Evolutionary conservation across 2,888 invertebrate species (phyloP), one percentile per base, ranked within the genome.

Genomic region (Himalopsyche kuldschensis): DNA sequence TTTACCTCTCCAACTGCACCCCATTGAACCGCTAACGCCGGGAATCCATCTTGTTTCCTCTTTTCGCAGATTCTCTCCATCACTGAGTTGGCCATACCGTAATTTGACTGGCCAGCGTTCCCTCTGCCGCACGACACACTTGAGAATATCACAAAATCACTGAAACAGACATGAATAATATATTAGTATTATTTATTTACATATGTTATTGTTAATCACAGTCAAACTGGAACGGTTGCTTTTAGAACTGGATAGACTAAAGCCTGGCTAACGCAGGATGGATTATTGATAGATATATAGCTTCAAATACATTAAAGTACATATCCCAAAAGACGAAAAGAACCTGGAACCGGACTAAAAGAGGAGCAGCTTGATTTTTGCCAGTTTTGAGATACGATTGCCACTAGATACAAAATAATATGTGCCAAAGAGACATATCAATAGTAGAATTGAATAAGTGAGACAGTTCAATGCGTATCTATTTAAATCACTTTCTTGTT

Each of bases 61-160:
- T 92, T 90, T 89, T 97, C 97, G 88, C 96, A 96, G 87, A 98
- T 94, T 86, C 97, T 93, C 89, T 98, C 97, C 97, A 97, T 97
- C 4, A 95, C 93, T 0, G 97, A 97, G 91, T 98, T 98, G 75
- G 97, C 95, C 92, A 96, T 95, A 32, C 97, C 98, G 89, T 98
- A 98, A 90, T 97, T 97, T 27, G 96, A 94, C 91, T 98, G 98
- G 0, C 97, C 97, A 5, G 95, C 95, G 89, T 98, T 98, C 87
- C 98, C 98, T 30, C 97, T 93, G 20, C 98, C 98, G 88, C 97
- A 97, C 0, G 96, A 95, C 6, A 98, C 96, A 24, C 97, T 97
- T 0, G 98, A 98, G 91, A 98, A 98, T 27, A 96, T 94, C 0
- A 98, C 97, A 89, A 98, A 98, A 90, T 95, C 93, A 88, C 94